Evolutionary conservation across 2,888 invertebrate genomes (phyloP).

Genomic region (Pyrgus malvae): DNA sequence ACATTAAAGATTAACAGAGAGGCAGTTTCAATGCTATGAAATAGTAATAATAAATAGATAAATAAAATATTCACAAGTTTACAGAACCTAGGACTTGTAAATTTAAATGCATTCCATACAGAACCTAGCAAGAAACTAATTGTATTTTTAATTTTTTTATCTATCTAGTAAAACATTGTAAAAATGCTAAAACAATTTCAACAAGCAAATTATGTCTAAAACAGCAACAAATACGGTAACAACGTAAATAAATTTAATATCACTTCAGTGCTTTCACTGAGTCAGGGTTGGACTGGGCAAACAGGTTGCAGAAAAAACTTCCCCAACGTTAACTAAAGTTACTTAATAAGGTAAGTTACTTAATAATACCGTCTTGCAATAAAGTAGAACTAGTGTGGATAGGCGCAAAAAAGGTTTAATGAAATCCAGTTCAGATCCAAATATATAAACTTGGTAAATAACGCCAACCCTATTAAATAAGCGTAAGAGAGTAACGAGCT

Average conservation of each 20-base stretch:
- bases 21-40: background rate
- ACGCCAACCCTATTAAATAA: too few relatives aligned
- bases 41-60: background rate
- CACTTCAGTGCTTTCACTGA: slow-evolving; percentile 31
- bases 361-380: too few relatives aligned
- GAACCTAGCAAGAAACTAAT: slow-evolving; percentile 7
- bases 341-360: too few relatives aligned
- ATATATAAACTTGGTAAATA: too few relatives aligned
- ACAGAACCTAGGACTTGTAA: background rate
- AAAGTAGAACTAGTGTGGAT: too few relatives aligned
- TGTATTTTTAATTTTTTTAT: background rate
- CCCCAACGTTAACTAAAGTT: too few relatives aligned
- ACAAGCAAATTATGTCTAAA: slow-evolving; percentile 18
- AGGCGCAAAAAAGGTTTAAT: too few relatives aligned
- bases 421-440: too few relatives aligned
- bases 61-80: background rate
- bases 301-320: background rate
- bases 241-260: slow-evolving; percentile 32
- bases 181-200: slow-evolving; percentile 7
- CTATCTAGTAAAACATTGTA: background rate
- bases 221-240: slow-evolving; percentile 29
- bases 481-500: too few relatives aligned
- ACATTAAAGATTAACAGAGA: slow-evolving; percentile 9
- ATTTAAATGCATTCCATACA: slow-evolving; percentile 15
- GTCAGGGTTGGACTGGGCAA: background rate